A percentile compares a stretch with the other conserved stretches of the same genome.
phyloP scores from a whole-genome alignment of 1,140 invertebrate genomes.

The Drosophila nigromelanica region DNA sequence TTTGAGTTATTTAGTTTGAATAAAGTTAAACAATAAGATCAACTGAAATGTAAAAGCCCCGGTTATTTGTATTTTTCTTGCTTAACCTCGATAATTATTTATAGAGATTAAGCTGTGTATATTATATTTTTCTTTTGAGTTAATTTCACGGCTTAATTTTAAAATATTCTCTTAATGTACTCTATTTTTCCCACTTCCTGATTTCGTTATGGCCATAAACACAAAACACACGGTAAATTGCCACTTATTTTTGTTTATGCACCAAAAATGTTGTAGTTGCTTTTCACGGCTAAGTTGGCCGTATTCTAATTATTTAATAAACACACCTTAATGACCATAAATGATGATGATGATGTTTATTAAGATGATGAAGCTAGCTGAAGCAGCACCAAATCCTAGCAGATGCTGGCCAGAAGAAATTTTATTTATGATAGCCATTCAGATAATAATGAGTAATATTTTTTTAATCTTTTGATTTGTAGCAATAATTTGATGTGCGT shows the following conservation, averaged over 20 bases:
- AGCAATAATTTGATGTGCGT: constrained; percentile 19
- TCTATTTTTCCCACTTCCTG: neutral
- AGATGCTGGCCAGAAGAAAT: constrained; percentile 10
- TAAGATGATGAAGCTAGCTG: neutral
- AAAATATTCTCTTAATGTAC: neutral
- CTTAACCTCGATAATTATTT: too few relatives aligned
- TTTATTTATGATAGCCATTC: constrained; percentile 56
- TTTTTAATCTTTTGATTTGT: constrained; percentile 42
- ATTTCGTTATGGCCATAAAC: neutral
- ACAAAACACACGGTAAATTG: constrained; percentile 23
- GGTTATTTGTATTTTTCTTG: too few relatives aligned
- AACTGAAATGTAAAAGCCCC: too few relatives aligned
- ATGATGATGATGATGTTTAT: constrained; percentile 12
- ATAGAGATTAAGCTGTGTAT: too few relatives aligned
- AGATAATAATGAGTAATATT: constrained; percentile 63
- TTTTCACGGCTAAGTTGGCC: constrained; percentile 50
- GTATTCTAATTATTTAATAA: constrained; percentile 51
- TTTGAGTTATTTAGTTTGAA: too few relatives aligned
- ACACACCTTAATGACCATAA: constrained; percentile 16
- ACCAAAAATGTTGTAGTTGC: constrained; percentile 15
- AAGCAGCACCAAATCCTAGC: neutral
- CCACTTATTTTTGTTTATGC: constrained; percentile 38
- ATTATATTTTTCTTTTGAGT: neutral
- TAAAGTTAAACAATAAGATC: too few relatives aligned
- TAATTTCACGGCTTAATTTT: neutral